These are phyloP conservation scores for Papilio glaucus DNA, from an alignment of 1,140 invertebrate genomes.

Conservation along the genomic window DNA sequence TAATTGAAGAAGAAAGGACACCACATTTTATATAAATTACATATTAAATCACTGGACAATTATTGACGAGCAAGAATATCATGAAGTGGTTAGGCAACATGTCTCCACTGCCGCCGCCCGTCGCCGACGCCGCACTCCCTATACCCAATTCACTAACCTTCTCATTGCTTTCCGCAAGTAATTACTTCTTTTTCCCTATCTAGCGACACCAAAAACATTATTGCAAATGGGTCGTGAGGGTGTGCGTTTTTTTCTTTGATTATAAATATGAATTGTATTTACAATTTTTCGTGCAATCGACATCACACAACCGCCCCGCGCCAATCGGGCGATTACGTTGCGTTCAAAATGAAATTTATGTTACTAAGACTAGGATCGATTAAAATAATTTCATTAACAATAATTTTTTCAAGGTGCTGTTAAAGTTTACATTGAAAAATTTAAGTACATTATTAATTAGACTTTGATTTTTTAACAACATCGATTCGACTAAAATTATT, in stretches of 20 bases:
- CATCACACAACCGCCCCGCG: slow-evolving; percentile 36
- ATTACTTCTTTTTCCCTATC: slow-evolving; percentile 71
- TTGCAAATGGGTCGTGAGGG: slow-evolving; percentile 58
- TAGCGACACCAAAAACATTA: slow-evolving; percentile 59
- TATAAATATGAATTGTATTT: slow-evolving; percentile 54
- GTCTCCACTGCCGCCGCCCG: slow-evolving; percentile 53
- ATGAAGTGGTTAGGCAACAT: slow-evolving; percentile 66
- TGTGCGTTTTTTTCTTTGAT: slow-evolving; percentile 63
- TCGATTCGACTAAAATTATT: slow-evolving; percentile 81
- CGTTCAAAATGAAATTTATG: slow-evolving; percentile 74
- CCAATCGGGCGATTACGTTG: slow-evolving; percentile 57
- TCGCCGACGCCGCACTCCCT: slow-evolving; percentile 51
- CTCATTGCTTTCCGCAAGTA: slow-evolving; percentile 74
- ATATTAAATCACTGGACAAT: slow-evolving; percentile 69
- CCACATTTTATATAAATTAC: slow-evolving; percentile 57
- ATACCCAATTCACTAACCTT: slow-evolving; percentile 81
- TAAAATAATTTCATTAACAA: slow-evolving; percentile 78
- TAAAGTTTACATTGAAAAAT: slow-evolving; percentile 81
- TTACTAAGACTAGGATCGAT: slow-evolving; percentile 81
- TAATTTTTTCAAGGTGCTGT: slow-evolving; percentile 75
- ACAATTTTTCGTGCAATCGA: slow-evolving; percentile 57
- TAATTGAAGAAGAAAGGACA: slow-evolving; percentile 47
- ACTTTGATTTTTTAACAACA: slow-evolving; percentile 82
- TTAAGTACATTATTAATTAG: slow-evolving; percentile 82
- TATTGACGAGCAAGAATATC: slow-evolving; percentile 64